phyloP scores from a whole-genome alignment of 2,113 vertebrate species.

The Equus quagga region DNA sequence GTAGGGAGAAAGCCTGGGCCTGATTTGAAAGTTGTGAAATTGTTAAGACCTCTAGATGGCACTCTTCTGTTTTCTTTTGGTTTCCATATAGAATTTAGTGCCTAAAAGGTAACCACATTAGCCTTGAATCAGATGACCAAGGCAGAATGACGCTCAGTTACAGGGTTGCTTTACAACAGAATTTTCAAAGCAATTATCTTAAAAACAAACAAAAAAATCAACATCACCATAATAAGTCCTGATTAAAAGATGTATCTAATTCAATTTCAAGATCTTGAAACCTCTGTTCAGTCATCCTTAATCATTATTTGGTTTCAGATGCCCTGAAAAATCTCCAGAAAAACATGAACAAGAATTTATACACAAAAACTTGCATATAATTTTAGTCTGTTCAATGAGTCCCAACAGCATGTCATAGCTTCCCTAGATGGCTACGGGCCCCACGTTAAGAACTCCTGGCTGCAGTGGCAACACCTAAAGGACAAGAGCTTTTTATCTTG shows the following conservation, averaged over 20 bases:
- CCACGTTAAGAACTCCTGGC: not conserved
- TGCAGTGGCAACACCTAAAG: not conserved
- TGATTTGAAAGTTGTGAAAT: not conserved
- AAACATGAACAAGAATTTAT: not conserved
- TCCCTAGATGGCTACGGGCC: not conserved
- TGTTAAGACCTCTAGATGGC: constrained; percentile 54
- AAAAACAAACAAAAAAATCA: not conserved
- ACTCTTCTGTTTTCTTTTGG: constrained; percentile 48
- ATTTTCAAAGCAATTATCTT: constrained; percentile 41
- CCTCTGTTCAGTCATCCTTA: not conserved
- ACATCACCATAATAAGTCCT: not conserved
- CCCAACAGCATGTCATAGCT: not conserved
- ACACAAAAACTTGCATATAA: not conserved
- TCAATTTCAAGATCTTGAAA: constrained; percentile 39
- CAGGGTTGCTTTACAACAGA: constrained; percentile 21
- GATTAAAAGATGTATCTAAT: not conserved
- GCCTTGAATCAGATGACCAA: not conserved
- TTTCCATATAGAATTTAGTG: not conserved
- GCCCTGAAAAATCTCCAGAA: constrained; percentile 49
- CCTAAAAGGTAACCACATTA: not conserved
- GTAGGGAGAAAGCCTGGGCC: not conserved
- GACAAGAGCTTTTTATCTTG: not conserved
- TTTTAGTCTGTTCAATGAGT: not conserved
- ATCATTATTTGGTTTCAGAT: constrained; percentile 7
- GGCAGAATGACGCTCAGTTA: not conserved